phyloP scores from a whole-genome alignment of 2,888 invertebrate species.

The Pristionchus exspectatus region DNA sequence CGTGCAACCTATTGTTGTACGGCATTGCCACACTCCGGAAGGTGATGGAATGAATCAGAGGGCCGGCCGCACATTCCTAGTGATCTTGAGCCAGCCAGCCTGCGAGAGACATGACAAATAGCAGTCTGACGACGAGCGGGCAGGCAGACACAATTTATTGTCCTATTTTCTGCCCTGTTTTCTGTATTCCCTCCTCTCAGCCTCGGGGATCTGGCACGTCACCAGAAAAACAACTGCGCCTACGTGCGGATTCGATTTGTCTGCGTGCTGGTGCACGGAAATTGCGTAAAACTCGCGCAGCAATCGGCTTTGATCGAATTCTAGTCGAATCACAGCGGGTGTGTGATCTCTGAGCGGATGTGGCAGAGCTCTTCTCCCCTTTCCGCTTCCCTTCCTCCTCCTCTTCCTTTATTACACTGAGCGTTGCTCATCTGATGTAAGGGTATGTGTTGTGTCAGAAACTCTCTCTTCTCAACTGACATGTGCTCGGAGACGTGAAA shows the following conservation, averaged over 20 bases:
- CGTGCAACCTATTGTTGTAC: background rate
- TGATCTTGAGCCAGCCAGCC: background rate
- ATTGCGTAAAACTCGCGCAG: background rate
- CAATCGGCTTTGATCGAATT: background rate
- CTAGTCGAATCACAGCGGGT: background rate
- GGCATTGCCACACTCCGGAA: background rate
- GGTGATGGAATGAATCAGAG: background rate
- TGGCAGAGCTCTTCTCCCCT: background rate
- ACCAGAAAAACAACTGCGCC: background rate
- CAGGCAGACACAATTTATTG: background rate
- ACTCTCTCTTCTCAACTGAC: background rate
- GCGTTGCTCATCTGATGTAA: constrained; percentile 20
- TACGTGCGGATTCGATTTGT: background rate
- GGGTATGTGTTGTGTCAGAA: background rate
- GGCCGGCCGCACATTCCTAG: background rate
- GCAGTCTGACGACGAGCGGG: background rate
- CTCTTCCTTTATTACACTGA: constrained; percentile 4
- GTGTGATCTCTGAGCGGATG: constrained; percentile 9
- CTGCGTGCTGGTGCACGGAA: background rate
- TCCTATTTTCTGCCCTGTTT: background rate
- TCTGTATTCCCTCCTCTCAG: background rate
- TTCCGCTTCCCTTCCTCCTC: constrained; percentile 23
- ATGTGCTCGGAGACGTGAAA: background rate
- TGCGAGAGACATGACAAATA: background rate
- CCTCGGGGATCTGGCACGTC: background rate